A percentile compares a stretch with the other conserved stretches of the same genome.
Conservation (phyloP, 1,140 invertebrate genomes). For the Cotesia typhae region DNA sequence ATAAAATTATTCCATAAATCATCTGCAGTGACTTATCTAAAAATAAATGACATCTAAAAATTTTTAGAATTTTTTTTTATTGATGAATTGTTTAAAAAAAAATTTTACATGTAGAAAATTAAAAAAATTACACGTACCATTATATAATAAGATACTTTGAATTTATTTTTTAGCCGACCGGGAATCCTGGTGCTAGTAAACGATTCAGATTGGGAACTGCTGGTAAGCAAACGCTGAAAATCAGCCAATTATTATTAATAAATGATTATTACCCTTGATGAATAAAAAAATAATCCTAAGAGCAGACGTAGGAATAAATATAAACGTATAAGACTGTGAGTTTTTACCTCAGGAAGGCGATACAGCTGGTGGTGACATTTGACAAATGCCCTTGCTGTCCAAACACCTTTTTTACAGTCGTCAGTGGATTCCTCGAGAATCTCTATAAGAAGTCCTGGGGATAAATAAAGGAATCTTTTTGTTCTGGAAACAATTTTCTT, state of each 20-base stretch:
- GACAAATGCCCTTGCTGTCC: slow-evolving; percentile 44
- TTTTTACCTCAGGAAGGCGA: not conserved
- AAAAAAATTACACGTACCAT: too few relatives aligned
- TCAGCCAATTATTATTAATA: slow-evolving; percentile 7
- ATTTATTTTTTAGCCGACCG: slow-evolving; percentile 73
- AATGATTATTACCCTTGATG: not conserved
- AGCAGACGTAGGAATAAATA: slow-evolving; percentile 14
- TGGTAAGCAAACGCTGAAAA: slow-evolving; percentile 67
- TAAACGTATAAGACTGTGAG: not conserved
- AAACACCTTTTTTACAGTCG: slow-evolving; percentile 41
- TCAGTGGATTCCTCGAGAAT: slow-evolving; percentile 4
- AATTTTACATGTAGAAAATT: too few relatives aligned
- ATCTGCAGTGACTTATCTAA: too few relatives aligned
- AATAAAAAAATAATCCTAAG: slow-evolving; percentile 7
- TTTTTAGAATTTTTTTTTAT: too few relatives aligned
- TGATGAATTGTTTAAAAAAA: too few relatives aligned
- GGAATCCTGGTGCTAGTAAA: slow-evolving; percentile 93
- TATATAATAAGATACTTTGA: not conserved
- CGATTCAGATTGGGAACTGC: slow-evolving; percentile 91
- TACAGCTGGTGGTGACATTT: slow-evolving; percentile 44
- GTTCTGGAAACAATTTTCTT: not conserved
- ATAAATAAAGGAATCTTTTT: slow-evolving; percentile 2
- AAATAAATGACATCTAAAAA: too few relatives aligned
- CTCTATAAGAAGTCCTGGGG: not conserved
- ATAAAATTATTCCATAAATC: too few relatives aligned